A percentile compares a stretch with the other conserved stretches of the same genome.
phyloP scores from a whole-genome alignment of 2,113 vertebrate species.

The Anguilla japonica region DNA sequence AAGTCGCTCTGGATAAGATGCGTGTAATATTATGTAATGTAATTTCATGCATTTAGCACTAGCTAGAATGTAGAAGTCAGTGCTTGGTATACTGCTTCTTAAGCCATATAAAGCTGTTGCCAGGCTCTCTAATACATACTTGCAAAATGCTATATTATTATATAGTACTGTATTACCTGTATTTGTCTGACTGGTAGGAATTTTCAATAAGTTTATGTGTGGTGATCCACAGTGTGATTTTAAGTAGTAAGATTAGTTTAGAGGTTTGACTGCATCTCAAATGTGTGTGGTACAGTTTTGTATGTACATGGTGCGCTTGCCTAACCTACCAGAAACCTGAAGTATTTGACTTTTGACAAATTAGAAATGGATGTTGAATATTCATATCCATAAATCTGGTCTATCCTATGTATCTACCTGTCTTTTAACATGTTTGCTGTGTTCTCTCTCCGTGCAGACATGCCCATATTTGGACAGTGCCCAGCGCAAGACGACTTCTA shows the following conservation, averaged over 20 bases:
- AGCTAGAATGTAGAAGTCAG: too few species aligned
- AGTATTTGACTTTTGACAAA: background rate
- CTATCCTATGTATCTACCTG: background rate
- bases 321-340: background rate
- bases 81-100: too few species aligned
- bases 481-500: slow-evolving; percentile 86
- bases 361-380: background rate
- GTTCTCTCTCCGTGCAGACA: slow-evolving; percentile 67
- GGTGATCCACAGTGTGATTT: too few species aligned
- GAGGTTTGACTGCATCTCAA: background rate
- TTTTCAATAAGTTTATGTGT: too few species aligned
- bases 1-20: too few species aligned
- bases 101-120: too few species aligned
- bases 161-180: too few species aligned
- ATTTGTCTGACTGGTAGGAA: too few species aligned
- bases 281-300: background rate
- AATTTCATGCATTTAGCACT: too few species aligned
- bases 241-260: background rate
- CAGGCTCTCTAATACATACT: too few species aligned
- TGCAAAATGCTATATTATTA: too few species aligned
- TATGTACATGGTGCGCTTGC: background rate
- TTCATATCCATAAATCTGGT: background rate
- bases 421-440: background rate
- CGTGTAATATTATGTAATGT: too few species aligned
- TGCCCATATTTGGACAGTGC: slow-evolving; percentile 87